Evolutionary conservation across 2,797 vertebrate genomes (phyloP).

Genomic region (Cetoscarus ocellatus): DNA sequence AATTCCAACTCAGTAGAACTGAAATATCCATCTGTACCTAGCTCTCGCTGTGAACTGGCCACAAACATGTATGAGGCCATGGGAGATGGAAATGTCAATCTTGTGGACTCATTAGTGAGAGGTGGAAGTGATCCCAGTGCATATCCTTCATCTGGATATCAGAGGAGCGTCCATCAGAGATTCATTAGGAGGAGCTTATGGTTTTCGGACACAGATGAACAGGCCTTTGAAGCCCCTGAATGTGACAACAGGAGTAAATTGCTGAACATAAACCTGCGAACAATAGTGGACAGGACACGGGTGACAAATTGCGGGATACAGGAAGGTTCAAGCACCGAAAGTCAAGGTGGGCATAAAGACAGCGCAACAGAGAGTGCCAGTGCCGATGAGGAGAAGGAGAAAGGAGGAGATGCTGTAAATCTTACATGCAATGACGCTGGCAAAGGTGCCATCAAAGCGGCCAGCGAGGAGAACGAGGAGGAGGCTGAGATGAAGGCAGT

Average conservation of each 20-base stretch:
- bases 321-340: conserved; percentile 78
- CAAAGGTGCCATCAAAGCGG: conserved; percentile 76
- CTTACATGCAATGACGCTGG: conserved; percentile 65
- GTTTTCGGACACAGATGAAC: conserved; percentile 93
- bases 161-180: conserved; percentile 86
- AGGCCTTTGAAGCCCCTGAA: conserved; percentile 87
- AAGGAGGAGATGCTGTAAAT: conserved; percentile 76
- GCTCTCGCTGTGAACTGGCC: conserved; percentile 63
- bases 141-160: conserved; percentile 80
- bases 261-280: conserved; percentile 86
- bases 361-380: conserved; percentile 77
- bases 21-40: conserved; percentile 68
- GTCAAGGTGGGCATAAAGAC: conserved; percentile 75
- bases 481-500: conserved; percentile 98
- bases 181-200: conserved; percentile 94
- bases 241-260: conserved; percentile 84
- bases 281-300: conserved; percentile 89
- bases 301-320: conserved; percentile 65
- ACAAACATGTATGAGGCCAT: conserved; percentile 73
- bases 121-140: conserved; percentile 82
- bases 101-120: conserved; percentile 76
- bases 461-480: conserved; percentile 93
- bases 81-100: conserved; percentile 74
- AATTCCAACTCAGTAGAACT: conserved; percentile 68
- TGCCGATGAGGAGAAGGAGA: conserved; percentile 84